Evolutionary conservation across 2,888 invertebrate species (phyloP).

Genomic region (Ochropleura plecta): DNA sequence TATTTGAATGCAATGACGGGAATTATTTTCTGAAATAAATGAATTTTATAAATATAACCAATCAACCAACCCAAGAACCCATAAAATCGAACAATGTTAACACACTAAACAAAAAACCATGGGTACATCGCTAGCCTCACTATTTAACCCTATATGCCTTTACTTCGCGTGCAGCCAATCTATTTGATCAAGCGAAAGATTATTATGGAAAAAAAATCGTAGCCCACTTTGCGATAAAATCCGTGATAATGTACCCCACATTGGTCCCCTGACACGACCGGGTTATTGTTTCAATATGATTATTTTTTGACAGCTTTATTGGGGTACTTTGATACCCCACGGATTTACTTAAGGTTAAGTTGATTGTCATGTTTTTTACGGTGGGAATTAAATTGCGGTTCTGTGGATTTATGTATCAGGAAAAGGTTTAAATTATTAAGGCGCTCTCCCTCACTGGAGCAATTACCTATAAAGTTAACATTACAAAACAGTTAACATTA

Average conservation of each 20-base stretch:
- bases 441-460: not conserved
- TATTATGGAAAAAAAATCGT: conserved; percentile 56
- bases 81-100: not conserved
- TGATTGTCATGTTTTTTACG: conserved; percentile 34
- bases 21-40: too few species aligned
- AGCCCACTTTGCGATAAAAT: conserved; percentile 61
- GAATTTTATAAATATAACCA: too few species aligned
- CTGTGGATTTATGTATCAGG: not conserved
- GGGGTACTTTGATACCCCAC: conserved; percentile 16
- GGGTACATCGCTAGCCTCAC: conserved; percentile 23
- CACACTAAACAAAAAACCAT: conserved; percentile 21
- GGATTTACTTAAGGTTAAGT: conserved; percentile 12
- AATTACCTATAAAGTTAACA: not conserved
- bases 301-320: conserved; percentile 62
- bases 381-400: not conserved
- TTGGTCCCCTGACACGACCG: conserved; percentile 38
- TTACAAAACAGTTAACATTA: too few species aligned
- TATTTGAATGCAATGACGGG: too few species aligned
- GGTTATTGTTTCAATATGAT: conserved; percentile 59
- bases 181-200: conserved; percentile 53
- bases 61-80: not conserved
- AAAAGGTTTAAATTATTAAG: not conserved
- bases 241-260: conserved; percentile 60
- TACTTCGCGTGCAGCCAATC: conserved; percentile 55
- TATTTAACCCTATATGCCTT: conserved; percentile 28